Percentiles rank a stretch among this genome's conserved stretches.
Evolutionary conservation across 2,888 invertebrate species (phyloP).

Genomic region (Netelia virgata): DNA sequence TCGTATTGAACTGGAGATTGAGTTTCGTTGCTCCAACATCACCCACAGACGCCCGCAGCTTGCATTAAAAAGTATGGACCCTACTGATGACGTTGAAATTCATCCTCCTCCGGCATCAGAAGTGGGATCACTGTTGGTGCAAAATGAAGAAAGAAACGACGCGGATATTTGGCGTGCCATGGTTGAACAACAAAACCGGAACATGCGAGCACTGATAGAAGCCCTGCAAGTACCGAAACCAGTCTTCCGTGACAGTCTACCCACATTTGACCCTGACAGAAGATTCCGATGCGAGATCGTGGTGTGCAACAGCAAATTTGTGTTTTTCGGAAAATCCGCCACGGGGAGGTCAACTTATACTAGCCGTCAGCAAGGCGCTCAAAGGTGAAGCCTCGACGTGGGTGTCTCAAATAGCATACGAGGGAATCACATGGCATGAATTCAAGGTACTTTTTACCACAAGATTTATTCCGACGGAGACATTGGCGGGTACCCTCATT

Average conservation of each 20-base stretch:
- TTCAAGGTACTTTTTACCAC: conserved; percentile 61
- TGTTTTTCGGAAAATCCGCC: conserved; percentile 50
- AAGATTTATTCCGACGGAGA: conserved; percentile 44
- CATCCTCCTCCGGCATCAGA: conserved; percentile 15
- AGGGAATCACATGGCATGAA: conserved; percentile 58
- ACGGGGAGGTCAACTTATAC: conserved; percentile 47
- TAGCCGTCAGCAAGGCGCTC: conserved; percentile 45
- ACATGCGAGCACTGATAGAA: not conserved
- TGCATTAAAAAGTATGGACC: too few relatives aligned
- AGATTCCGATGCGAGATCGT: conserved; percentile 14
- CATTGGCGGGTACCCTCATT: conserved; percentile 51
- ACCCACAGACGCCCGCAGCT: too few relatives aligned
- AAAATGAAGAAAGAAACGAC: not conserved
- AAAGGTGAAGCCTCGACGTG: conserved; percentile 57
- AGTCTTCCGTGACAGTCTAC: not conserved
- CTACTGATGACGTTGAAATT: too few relatives aligned
- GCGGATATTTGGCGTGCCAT: not conserved
- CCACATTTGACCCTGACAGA: conserved; percentile 43
- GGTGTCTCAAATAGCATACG: conserved; percentile 50
- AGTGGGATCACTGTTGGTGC: conserved; percentile 12
- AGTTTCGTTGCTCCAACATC: too few relatives aligned
- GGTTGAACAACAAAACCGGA: conserved; percentile 12
- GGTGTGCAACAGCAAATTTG: conserved; percentile 51
- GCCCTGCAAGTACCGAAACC: conserved; percentile 4
- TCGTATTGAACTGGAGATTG: too few relatives aligned